Conservation (phyloP, 2,888 invertebrate genomes). For the Aplocera efformata region DNA sequence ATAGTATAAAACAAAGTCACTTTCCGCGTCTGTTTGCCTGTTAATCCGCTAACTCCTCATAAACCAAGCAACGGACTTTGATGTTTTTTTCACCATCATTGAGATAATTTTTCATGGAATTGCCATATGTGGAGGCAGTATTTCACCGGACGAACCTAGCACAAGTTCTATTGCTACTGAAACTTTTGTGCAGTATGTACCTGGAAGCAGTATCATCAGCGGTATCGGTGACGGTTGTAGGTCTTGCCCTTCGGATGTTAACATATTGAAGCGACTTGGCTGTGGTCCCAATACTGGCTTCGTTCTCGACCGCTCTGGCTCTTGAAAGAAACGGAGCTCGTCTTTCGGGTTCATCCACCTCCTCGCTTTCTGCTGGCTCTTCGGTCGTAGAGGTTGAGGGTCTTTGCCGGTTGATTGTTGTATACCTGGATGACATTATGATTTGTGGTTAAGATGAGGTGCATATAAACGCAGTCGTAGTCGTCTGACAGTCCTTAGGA, state of each 20-base stretch:
- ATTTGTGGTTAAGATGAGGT: too few relatives aligned
- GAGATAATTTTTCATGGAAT: too few relatives aligned
- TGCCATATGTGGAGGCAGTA: too few relatives aligned
- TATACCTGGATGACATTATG: conserved; percentile 60
- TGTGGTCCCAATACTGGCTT: conserved; percentile 47
- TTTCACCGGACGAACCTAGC: too few relatives aligned
- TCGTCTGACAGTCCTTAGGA: too few relatives aligned
- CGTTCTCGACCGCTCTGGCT: conserved; percentile 41
- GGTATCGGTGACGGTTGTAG: conserved; percentile 60
- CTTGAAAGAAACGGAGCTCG: conserved; percentile 40
- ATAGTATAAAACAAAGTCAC: too few relatives aligned
- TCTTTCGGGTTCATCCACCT: conserved; percentile 41
- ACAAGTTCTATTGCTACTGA: too few relatives aligned
- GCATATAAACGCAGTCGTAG: too few relatives aligned
- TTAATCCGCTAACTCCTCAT: too few relatives aligned
- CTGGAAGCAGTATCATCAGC: conserved; percentile 65
- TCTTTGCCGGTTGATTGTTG: conserved; percentile 82
- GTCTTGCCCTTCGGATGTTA: conserved; percentile 84
- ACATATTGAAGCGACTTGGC: conserved; percentile 82
- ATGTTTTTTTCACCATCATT: too few relatives aligned
- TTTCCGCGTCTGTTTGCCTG: too few relatives aligned
- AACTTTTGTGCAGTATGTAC: conserved; percentile 26
- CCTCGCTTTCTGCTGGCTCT: conserved; percentile 44
- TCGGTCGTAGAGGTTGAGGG: conserved; percentile 63
- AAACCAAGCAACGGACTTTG: too few relatives aligned